Percentiles rank a stretch among this genome's conserved stretches.
Evolutionary conservation across 1,140 invertebrate species (phyloP).

Genomic region (Drosophila mojavensis): DNA sequence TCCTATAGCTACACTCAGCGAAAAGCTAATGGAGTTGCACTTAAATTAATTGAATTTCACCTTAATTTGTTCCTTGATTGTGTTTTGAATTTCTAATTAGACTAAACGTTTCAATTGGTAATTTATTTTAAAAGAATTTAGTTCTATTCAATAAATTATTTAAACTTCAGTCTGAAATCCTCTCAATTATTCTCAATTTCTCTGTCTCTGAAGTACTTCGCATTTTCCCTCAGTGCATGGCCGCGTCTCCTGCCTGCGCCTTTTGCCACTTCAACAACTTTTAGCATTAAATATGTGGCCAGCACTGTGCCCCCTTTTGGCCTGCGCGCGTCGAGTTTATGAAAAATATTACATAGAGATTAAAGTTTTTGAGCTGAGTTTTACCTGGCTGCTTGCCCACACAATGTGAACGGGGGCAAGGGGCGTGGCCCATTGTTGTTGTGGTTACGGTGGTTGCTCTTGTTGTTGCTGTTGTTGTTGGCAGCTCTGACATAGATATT

Average conservation of each 20-base stretch:
- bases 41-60: no score
- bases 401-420: slow-evolving; percentile 18
- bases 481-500: slow-evolving; percentile 74
- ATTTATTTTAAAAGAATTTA: no score
- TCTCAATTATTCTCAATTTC: no score
- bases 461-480: slow-evolving; percentile 45
- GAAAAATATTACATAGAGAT: slow-evolving; percentile 77
- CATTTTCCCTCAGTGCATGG: not conserved
- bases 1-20: slow-evolving; percentile 13
- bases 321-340: slow-evolving; percentile 49
- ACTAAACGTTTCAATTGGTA: no score
- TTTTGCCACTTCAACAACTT: slow-evolving; percentile 53
- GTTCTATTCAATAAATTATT: no score
- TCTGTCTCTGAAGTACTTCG: not conserved
- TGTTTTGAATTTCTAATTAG: no score
- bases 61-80: no score
- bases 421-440: slow-evolving; percentile 35
- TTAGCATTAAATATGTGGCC: slow-evolving; percentile 76
- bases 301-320: slow-evolving; percentile 41
- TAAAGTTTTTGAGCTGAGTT: slow-evolving; percentile 72
- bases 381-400: slow-evolving; percentile 66
- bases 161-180: no score
- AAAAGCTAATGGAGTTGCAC: not conserved
- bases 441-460: slow-evolving; percentile 41
- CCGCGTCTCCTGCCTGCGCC: not conserved